A percentile compares a stretch with the other conserved stretches of the same genome.
phyloP scores from a whole-genome alignment of 2,797 vertebrate genomes.

The Sphenopsis melanotis region DNA sequence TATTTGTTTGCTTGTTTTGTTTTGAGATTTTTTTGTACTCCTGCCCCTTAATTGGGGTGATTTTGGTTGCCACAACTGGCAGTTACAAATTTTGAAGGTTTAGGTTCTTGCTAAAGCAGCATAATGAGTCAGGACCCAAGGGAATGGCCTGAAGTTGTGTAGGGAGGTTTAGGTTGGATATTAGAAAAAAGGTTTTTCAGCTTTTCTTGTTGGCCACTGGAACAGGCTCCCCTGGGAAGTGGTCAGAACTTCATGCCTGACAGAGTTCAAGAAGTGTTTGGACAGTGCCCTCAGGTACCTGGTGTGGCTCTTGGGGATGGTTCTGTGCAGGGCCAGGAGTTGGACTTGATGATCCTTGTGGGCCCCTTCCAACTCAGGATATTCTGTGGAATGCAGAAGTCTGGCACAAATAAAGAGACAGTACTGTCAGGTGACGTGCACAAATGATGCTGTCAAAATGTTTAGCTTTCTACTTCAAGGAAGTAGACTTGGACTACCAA shows the following conservation, averaged over 20 bases:
- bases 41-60: background rate
- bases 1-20: background rate
- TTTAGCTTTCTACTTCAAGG: background rate
- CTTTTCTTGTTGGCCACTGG: background rate
- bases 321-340: background rate
- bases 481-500: background rate
- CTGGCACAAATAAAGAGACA: background rate
- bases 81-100: background rate
- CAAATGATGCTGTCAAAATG: background rate
- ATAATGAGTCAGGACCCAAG: background rate
- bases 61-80: background rate
- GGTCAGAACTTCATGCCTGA: background rate
- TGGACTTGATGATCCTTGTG: background rate
- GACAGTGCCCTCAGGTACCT: background rate
- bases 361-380: background rate
- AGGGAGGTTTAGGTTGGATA: rapidly evolving
- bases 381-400: background rate
- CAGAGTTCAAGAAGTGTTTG: background rate
- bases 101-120: background rate
- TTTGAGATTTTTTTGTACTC: background rate
- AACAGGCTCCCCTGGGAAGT: background rate
- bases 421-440: background rate
- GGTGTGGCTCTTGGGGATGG: background rate
- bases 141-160: background rate
- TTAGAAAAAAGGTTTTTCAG: background rate